phyloP scores from a whole-genome alignment of 2,888 invertebrate species.

The Caradrina kadenii region DNA sequence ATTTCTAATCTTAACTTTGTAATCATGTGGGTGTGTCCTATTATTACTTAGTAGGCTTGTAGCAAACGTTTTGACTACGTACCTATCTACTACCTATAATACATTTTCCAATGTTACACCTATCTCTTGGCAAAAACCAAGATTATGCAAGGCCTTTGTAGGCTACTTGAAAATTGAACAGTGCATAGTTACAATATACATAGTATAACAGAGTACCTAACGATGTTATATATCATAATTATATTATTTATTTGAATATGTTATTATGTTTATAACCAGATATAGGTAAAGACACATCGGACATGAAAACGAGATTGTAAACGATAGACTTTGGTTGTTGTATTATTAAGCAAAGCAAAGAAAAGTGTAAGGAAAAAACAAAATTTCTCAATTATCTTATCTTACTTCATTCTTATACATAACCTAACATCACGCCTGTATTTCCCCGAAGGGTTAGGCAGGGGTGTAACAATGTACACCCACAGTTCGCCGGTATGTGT shows the following conservation, averaged over 20 bases:
- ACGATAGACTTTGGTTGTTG: constrained; percentile 14
- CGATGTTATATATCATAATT: too few relatives aligned
- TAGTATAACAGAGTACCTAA: too few relatives aligned
- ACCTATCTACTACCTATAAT: background rate
- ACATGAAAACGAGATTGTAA: constrained; percentile 19
- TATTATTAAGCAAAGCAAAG: background rate
- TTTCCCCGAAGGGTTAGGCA: too few relatives aligned
- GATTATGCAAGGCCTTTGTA: constrained; percentile 10
- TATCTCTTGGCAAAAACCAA: constrained; percentile 8
- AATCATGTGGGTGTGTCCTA: constrained; percentile 23
- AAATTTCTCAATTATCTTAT: too few relatives aligned
- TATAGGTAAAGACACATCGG: background rate
- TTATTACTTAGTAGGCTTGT: constrained; percentile 22
- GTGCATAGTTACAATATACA: too few relatives aligned
- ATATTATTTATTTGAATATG: background rate
- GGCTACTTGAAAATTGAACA: background rate
- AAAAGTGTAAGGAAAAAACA: background rate
- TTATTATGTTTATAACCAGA: constrained; percentile 14
- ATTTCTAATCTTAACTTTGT: constrained; percentile 32
- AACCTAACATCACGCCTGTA: too few relatives aligned
- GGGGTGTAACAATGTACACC: too few relatives aligned
- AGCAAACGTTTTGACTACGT: background rate
- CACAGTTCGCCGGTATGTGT: too few relatives aligned
- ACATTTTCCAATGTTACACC: background rate
- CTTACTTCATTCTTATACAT: too few relatives aligned